phyloP scores from a whole-genome alignment of 1,140 invertebrate genomes.

The Heterodera schachtii region DNA sequence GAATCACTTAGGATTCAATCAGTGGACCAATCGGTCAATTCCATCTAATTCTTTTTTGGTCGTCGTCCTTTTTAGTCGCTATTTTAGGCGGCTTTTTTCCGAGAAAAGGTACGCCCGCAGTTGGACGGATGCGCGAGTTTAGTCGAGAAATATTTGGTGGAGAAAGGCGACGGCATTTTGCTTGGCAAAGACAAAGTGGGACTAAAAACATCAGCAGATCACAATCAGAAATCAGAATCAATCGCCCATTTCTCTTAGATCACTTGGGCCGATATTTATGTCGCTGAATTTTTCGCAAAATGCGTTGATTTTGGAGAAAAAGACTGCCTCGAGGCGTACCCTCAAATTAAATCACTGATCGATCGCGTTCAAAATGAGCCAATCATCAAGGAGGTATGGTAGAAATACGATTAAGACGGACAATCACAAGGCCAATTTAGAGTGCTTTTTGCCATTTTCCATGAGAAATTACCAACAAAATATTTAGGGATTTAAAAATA shows the following conservation, averaged over 20 bases:
- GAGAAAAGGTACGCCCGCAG: constrained; percentile 47
- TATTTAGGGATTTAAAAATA: too few species aligned
- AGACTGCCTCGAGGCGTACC: constrained; percentile 51
- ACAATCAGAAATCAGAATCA: not conserved
- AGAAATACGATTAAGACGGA: not conserved
- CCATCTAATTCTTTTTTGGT: too few species aligned
- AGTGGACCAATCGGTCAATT: too few species aligned
- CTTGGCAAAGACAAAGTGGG: constrained; percentile 51
- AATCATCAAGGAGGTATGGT: constrained; percentile 44
- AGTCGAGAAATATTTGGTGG: constrained; percentile 55
- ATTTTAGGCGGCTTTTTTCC: constrained; percentile 54
- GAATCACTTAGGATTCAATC: too few species aligned
- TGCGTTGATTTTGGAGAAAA: constrained; percentile 53
- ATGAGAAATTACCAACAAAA: too few species aligned
- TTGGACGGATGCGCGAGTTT: constrained; percentile 49
- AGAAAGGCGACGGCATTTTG: constrained; percentile 51
- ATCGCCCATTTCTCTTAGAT: constrained; percentile 20
- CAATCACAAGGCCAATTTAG: too few species aligned
- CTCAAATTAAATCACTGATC: constrained; percentile 52
- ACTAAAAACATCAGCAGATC: too few species aligned
- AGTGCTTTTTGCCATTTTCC: too few species aligned
- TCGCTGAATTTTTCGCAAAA: constrained; percentile 53
- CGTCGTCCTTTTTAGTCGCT: too few species aligned
- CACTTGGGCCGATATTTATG: constrained; percentile 57
- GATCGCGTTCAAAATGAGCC: constrained; percentile 53